Base-by-base conservation (phyloP, 2,888 invertebrate species). In the Prenolepis imparis region DNA sequence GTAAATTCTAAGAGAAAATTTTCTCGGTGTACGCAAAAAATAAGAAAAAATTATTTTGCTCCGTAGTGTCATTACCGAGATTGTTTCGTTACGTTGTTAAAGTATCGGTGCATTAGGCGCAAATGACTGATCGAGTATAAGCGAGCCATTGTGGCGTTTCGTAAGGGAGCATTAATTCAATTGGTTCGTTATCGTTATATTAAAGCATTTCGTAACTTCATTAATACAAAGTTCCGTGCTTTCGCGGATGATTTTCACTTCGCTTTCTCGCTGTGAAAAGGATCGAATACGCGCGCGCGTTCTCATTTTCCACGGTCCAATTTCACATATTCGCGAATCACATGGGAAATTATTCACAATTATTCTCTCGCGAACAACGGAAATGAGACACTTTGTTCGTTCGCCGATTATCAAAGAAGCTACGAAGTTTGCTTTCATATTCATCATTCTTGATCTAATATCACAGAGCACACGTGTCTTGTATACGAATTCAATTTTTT, bases 221-320 rank as follows among this genome's bases (percentile, higher is more conserved):
- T 80, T 80, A 70, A 70, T 61, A 44, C 36, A 70, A 70, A 36
- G 21, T 70, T 80, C 32, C 70, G 32, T 80, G 78, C 78, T 80
- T 70, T 80, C 78, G 59, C 70, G 70, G 44, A 36, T 80, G 78
- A 80, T 80, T 80, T 80, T 80, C 78, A 70, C 78, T 61, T 80
- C 59, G 59, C 78, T 80, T 80, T 80, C 78, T 80, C 78, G 59
- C 12, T 12, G 24, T 15, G 55, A 78, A 80, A 68, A 77, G 41
- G 66, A 77, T 9, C 11, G 11, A 28, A 28, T 36, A 2, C 44
- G 12, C 12, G 28, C 52, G 67, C 57, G 70, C 70, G 48, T 70
- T 48, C 59, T 44, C 36, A 70, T 80, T 80, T 80, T 80, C 78
- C 70, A 80, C 78, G 78, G 44, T 80, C 70, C 59, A 59, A 59